Base-by-base conservation (phyloP, 2,797 vertebrate genomes). In the Sternarchorhynchus goeldii region DNA sequence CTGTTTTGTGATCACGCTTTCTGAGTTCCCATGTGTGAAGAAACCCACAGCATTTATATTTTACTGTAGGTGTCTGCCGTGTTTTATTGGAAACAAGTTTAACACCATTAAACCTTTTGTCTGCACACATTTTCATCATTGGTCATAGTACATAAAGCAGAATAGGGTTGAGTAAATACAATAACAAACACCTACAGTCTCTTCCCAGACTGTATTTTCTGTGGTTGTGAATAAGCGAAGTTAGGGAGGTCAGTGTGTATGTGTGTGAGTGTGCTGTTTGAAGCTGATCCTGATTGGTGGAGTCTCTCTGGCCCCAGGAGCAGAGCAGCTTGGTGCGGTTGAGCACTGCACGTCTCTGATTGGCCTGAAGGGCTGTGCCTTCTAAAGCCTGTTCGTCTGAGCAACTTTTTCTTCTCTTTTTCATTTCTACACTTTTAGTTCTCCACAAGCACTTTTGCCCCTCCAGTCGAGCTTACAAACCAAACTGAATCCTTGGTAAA, bases 291-390 rank as follows among this genome's bases (percentile, higher is more conserved):
- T 65, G 39, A 80, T 65, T 65, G 67, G 16, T 57, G 50, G 76
- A 83, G 85, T 86, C 86, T 82, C 75, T 55, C 67, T 64, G 31
- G 58, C 63, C 64, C 69, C 39, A 45, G 64, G 66, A 68, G 39
- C 29, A 69, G 39, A 77, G 76, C 56, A 50, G 57, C 67, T 75
- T 76, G 2, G 17, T 84, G 75, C 84, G 70, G 72, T 73, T 55
- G 50, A 31, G 32, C 6, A 41, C 67, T 41, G 31, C 34, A 36
- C 6, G 0, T 36, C 34, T 36, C 34, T 36, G 34, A 36, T 77
- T 57, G 72, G 59, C 79, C 85, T 74, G 70, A 45, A 65, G 77
- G 85, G 74, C 29, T 45, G 41, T 31, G 16, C 4, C 32, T 77
- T 67, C 76, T 82, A 62, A 39, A n/a, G 32, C 31, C 59, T 20